Base-by-base conservation (phyloP, 2,113 vertebrate species). In the Anarhynchus alexandrinus region DNA sequence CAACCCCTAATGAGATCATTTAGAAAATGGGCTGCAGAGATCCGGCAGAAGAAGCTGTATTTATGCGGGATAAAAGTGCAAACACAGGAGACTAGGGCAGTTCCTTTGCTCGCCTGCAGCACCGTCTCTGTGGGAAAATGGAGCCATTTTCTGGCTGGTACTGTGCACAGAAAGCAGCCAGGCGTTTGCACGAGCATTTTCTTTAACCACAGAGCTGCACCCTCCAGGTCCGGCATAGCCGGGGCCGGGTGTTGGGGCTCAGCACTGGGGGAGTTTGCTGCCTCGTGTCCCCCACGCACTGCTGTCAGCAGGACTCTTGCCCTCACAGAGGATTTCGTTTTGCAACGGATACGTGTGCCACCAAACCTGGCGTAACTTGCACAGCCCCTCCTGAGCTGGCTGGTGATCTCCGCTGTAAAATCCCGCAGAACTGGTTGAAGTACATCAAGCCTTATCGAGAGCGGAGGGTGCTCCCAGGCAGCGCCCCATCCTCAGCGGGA, bases 21-120 rank as follows among this genome's bases (percentile, higher is more conserved):
- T 90, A 77, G 95, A 58, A 96, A 90, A 93, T 47, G 58, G 45
- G 84, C 95, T 90, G 89, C 95, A 94, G 91, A 77, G 90, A 97
- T 80, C 70, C 62, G 4, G 66, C 91, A 90, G 74, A 54, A 93
- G 86, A 23, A 62, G 86, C 81, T 62, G 81, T 26, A 49, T 87
- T 92, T 78, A 13, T 52, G 70, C 52, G 69, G 78, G 54, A 92
- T 89, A 64, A 91, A 96, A 94, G 84, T 32, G 57, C 86, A 49
- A 45, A 54, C 19, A 8, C 14, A 38, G 84, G 69, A 94, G 94
- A 43, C 12, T 1, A 11, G 74, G 65, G n/a, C 89, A 82, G 81
- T 16, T 85, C 65, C 67, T 87, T 54, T 25, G 38, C 59, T 19
- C 15, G 79, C 29, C 19, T 34, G 32, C n/a, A 43, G 70, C 82